Base-by-base conservation (phyloP, 2,113 vertebrate species). In the Pseudorasbora parva region DNA sequence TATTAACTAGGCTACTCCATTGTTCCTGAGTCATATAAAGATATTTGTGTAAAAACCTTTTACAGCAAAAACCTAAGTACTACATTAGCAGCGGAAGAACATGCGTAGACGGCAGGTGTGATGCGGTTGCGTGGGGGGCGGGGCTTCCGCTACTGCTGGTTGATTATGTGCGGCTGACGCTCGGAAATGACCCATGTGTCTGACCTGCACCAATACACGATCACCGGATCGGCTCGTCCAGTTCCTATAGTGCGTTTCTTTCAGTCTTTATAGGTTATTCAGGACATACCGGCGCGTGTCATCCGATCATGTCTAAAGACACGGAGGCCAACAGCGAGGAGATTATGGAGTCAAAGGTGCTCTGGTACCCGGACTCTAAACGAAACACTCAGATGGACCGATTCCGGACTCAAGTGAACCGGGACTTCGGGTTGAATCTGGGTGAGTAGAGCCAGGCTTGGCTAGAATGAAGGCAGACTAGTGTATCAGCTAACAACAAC, bases 351-450 rank as follows among this genome's bases (percentile, higher is more conserved):
- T 91, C 93, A 82, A 96, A 92, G 91, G 96, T 96, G 91, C 86
- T 98, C 92, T 99, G 98, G 98, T 96, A 97, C 92, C 98, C 98
- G 0, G 96, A 98, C 93, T 94, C 96, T 27, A 99, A 98, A 93
- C 96, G 88, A 87, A 94, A 95, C 90, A 97, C 97, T 5, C 94
- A 91, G 86, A 98, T 98, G 97, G 96, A 99, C 86, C 93, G 87
- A 62, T 98, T 99, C 85, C 94, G 97, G 80, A 92, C 88, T 82
- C 95, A 94, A 21, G 95, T 96, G 89, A 94, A 95, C 88, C 82
- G 87, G 23, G 89, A 94, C 86, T 93, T 93, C 87, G 97, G 97
- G 45, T 91, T 95, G 89, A 94, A 92, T 86, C 93, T 98, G 86
- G 95, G 98, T 99, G 92, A 97, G 96, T 92, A 82, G 43, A 54